phyloP scores from a whole-genome alignment of 2,888 invertebrate species.

The Lottia scabra region DNA sequence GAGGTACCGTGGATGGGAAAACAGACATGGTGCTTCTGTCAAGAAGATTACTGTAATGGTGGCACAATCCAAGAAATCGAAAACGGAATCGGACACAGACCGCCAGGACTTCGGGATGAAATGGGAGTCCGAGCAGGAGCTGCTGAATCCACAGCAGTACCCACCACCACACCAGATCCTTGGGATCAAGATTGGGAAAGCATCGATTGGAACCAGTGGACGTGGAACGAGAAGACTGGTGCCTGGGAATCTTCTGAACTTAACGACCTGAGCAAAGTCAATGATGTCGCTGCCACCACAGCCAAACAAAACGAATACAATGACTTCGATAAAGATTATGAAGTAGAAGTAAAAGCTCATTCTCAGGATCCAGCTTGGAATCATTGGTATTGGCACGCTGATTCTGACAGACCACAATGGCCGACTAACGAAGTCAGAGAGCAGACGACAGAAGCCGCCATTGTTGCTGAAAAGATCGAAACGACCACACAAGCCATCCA shows the following conservation, averaged over 20 bases:
- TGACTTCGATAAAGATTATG: neutral
- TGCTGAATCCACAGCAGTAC: neutral
- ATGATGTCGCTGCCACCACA: neutral
- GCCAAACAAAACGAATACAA: slow-evolving; percentile 3
- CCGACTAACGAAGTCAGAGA: slow-evolving; percentile 14
- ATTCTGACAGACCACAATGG: slow-evolving; percentile 26
- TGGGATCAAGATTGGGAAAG: neutral
- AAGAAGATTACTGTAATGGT: slow-evolving; percentile 33
- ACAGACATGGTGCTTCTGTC: slow-evolving; percentile 44
- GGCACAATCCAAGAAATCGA: slow-evolving; percentile 21
- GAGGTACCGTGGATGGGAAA: slow-evolving; percentile 31
- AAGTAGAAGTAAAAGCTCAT: neutral
- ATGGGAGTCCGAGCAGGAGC: neutral
- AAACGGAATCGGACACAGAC: slow-evolving; percentile 7
- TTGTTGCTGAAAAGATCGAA: neutral
- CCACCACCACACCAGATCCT: neutral
- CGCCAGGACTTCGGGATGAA: neutral
- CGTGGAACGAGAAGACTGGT: neutral
- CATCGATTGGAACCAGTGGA: slow-evolving; percentile 9
- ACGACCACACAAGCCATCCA: neutral
- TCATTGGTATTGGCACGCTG: slow-evolving; percentile 32
- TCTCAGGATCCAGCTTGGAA: slow-evolving; percentile 19
- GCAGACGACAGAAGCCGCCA: slow-evolving; percentile 5
- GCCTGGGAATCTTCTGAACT: slow-evolving; percentile 3
- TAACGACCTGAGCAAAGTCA: slow-evolving; percentile 4